These are phyloP conservation scores for Dufourea novaeangliae DNA, from an alignment of 1,140 invertebrate genomes.

Conservation along the genomic window DNA sequence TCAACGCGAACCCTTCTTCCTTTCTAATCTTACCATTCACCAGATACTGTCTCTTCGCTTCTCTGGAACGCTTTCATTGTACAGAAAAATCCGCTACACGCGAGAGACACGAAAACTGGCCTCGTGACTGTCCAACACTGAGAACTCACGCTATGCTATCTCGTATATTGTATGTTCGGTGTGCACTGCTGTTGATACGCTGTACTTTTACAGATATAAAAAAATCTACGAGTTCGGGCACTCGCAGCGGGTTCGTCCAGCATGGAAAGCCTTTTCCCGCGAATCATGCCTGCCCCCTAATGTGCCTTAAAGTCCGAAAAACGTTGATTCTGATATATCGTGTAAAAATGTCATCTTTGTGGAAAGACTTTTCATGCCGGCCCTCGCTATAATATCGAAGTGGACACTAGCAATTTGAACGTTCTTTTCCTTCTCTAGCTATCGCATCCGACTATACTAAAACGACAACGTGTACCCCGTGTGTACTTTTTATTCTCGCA, in stretches of 20 bases:
- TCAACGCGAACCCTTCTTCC: slow-evolving; percentile 19
- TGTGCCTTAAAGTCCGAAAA: too few species aligned
- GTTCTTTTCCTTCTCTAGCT: slow-evolving; percentile 1
- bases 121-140: slow-evolving; percentile 41
- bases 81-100: slow-evolving; percentile 24
- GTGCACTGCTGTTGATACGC: slow-evolving; percentile 69
- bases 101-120: slow-evolving; percentile 45
- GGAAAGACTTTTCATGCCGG: background rate
- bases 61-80: slow-evolving; percentile 48
- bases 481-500: slow-evolving; percentile 33
- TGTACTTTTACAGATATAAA: slow-evolving; percentile 30
- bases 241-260: background rate
- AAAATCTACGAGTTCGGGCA: slow-evolving; percentile 28
- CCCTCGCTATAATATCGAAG: too few species aligned
- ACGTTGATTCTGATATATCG: background rate
- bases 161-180: slow-evolving; percentile 60
- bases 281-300: background rate
- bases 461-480: slow-evolving; percentile 33
- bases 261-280: background rate
- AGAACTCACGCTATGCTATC: slow-evolving; percentile 60
- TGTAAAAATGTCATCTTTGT: background rate
- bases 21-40: background rate
- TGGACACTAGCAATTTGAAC: background rate
- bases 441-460: background rate
- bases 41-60: slow-evolving; percentile 32